These are phyloP conservation scores for Barypeithes pellucidus DNA, from an alignment of 2,888 invertebrate genomes.

Conservation along the genomic window DNA sequence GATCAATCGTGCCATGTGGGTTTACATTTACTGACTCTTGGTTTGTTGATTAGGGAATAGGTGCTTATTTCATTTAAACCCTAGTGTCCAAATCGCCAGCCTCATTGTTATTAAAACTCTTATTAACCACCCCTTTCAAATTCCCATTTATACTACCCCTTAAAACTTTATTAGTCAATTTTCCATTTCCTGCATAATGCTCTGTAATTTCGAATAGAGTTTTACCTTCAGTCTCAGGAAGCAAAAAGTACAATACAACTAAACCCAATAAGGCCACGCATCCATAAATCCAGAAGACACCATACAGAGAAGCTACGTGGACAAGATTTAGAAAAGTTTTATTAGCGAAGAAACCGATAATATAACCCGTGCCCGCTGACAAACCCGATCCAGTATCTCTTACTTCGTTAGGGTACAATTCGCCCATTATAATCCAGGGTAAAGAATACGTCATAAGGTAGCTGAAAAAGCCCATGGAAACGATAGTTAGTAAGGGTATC, in stretches of 20 bases:
- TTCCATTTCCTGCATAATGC: conserved; percentile 77
- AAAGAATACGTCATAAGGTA: conserved; percentile 81
- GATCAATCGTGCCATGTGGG: too few relatives aligned
- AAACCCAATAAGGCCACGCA: conserved; percentile 77
- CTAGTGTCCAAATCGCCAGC: conserved; percentile 15
- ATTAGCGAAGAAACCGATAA: conserved; percentile 84
- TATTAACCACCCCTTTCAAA: conserved; percentile 55
- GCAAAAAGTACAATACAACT: conserved; percentile 76
- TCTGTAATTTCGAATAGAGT: conserved; percentile 80
- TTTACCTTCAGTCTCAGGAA: conserved; percentile 90
- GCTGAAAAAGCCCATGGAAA: conserved; percentile 79
- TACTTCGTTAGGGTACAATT: conserved; percentile 81
- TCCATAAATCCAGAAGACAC: conserved; percentile 82
- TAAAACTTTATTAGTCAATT: conserved; percentile 72
- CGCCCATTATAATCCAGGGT: conserved; percentile 87
- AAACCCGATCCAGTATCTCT: conserved; percentile 82
- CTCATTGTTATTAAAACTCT: conserved; percentile 39
- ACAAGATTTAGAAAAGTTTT: conserved; percentile 82
- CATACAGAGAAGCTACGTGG: conserved; percentile 76
- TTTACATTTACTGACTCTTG: too few relatives aligned
- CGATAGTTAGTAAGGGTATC: conserved; percentile 80
- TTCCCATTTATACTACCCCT: conserved; percentile 9
- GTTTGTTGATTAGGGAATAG: too few relatives aligned
- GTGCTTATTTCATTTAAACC: too few relatives aligned
- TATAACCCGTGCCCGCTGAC: conserved; percentile 82